Evolutionary conservation across 1,140 invertebrate species (phyloP), one percentile per base, ranked within the genome.

Genomic region (Wasmannia auropunctata): DNA sequence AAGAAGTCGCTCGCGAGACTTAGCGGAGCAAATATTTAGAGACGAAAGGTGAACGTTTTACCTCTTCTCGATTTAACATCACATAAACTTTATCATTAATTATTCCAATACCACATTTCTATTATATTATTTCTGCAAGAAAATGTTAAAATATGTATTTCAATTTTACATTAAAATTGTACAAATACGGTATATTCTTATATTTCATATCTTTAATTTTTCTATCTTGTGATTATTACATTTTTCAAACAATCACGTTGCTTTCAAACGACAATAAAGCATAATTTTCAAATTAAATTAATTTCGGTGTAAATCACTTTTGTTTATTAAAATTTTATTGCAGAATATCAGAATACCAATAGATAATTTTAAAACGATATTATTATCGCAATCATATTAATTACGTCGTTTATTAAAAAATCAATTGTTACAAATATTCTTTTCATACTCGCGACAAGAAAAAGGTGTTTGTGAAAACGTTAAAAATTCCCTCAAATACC

Each of bases 351-450:
- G 37, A 63, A 37, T 63, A 43, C 4, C 37, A 22, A 40, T 40
- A n/a, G 8, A 67, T 3, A 63, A 34, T 70, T 11, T 37, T 6
- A 37, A 63, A 65, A 22, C 10, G 11, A 65, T 67, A 74, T 19
- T 16, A 37, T 74, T 10, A 51, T 43, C 14, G 11, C n/a, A 22
- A 72, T 84, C 74, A 56, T 14, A 46, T 79, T 56, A 84, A 72
- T 88, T 88, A 76, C 62, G 60, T 65, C 84, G 58, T 77, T 88
- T 90, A 79, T 28, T 34, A 69, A 10, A 54, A 83, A 81, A n/a
- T 1, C 2, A 76, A 83, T 80, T 75, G 34, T 86, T 86, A 88
- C 34, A 37, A 87, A 43, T 43, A 28, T n/a, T 37, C n/a, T 40
- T 31, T 84, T 88, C 43, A 49, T 69, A 75, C 46, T 63, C 8